A percentile compares a stretch with the other conserved stretches of the same genome.
Evolutionary conservation across 2,113 vertebrate species (phyloP).

Genomic region (Pseudorasbora parva): DNA sequence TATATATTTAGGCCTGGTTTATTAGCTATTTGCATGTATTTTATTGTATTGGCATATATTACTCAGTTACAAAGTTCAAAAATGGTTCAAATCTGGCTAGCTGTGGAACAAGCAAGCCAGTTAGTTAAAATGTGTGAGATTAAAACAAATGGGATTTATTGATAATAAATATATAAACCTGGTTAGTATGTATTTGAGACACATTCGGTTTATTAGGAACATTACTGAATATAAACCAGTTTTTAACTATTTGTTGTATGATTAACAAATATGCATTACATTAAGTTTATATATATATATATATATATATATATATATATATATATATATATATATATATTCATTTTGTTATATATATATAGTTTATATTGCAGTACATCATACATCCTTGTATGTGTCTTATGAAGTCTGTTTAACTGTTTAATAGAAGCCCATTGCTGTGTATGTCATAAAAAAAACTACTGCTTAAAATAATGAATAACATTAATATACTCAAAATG

Average conservation of each 20-base stretch:
- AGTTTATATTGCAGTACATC: not conserved
- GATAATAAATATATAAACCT: not conserved
- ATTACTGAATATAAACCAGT: not conserved
- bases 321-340: too few species aligned
- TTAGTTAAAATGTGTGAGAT: not conserved
- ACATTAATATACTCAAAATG: slow-evolving; percentile 26
- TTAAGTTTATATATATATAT: not conserved
- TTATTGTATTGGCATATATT: not conserved
- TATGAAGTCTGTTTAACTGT: not conserved
- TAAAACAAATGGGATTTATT: not conserved
- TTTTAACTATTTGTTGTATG: not conserved
- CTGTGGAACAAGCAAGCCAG: not conserved
- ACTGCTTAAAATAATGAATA: slow-evolving; percentile 3
- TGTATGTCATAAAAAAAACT: slow-evolving; percentile 16
- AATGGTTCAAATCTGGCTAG: not conserved
- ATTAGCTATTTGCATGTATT: not conserved
- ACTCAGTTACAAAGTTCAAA: not conserved
- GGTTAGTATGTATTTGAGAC: not conserved
- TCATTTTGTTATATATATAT: too few species aligned
- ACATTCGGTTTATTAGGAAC: not conserved
- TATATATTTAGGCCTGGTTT: not conserved
- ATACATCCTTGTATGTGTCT: not conserved
- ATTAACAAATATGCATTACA: not conserved
- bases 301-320: too few species aligned
- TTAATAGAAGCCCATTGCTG: slow-evolving; percentile 10